Conservation (phyloP, 64 coral and sea anemone species). For the Montipora efflorescens region DNA sequence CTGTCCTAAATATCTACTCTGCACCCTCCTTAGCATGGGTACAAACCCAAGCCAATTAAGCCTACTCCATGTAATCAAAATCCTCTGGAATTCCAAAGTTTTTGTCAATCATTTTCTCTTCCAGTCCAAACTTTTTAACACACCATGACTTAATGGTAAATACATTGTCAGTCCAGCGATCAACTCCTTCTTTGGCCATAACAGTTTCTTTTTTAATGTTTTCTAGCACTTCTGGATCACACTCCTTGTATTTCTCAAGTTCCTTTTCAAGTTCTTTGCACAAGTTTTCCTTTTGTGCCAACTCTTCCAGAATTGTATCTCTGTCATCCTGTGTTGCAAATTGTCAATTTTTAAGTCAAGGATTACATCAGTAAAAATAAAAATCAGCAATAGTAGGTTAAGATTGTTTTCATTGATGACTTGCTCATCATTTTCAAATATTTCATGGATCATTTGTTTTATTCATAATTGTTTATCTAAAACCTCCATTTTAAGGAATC, state of each 20-base stretch:
- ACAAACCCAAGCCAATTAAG: background rate
- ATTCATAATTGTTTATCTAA: too few relatives aligned
- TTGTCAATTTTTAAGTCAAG: background rate
- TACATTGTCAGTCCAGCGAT: constrained; percentile 97
- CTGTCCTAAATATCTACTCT: background rate
- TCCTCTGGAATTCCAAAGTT: constrained; percentile 99
- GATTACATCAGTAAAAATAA: too few relatives aligned
- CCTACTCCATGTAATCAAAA: constrained; percentile 95
- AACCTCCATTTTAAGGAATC: too few relatives aligned
- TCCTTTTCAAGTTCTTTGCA: constrained; percentile 73
- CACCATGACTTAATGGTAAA: constrained; percentile 97
- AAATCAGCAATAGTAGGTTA: too few relatives aligned
- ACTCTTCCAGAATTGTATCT: constrained; percentile 71
- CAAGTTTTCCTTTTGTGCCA: constrained; percentile 76
- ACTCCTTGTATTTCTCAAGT: constrained; percentile 80
- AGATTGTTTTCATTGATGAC: too few relatives aligned
- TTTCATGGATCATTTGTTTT: too few relatives aligned
- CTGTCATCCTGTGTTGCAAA: constrained; percentile 61
- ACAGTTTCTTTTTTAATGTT: constrained; percentile 83
- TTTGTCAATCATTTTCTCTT: constrained; percentile 95
- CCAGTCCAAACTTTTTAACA: constrained; percentile 91
- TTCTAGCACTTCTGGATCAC: constrained; percentile 93
- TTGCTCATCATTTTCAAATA: too few relatives aligned
- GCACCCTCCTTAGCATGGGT: background rate
- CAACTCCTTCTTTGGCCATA: constrained; percentile 86